Conservation (phyloP, 2,888 invertebrate genomes). For the Athripsodes cinereus region DNA sequence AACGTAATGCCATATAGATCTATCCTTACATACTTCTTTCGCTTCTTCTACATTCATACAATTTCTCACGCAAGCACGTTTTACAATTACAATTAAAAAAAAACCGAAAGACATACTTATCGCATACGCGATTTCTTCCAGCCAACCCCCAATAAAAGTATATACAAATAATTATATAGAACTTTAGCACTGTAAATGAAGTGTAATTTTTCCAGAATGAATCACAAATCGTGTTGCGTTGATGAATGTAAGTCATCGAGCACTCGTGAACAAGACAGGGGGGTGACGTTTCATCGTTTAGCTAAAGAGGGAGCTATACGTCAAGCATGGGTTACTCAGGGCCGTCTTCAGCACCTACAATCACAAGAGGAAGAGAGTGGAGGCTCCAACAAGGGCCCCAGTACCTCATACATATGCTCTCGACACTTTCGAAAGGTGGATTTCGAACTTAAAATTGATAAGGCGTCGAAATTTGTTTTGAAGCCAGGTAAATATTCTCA, state of each 20-base stretch:
- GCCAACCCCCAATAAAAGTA: background rate
- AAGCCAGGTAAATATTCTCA: slow-evolving; percentile 49
- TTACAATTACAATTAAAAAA: too few relatives aligned
- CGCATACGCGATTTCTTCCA: background rate
- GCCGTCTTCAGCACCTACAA: background rate
- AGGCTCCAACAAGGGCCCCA: slow-evolving; percentile 49
- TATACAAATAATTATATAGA: background rate
- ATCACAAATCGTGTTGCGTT: slow-evolving; percentile 50
- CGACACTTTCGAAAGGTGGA: slow-evolving; percentile 68
- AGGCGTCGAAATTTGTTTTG: slow-evolving; percentile 64
- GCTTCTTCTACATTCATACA: too few relatives aligned
- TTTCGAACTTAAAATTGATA: slow-evolving; percentile 55
- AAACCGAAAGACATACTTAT: too few relatives aligned
- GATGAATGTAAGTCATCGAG: slow-evolving; percentile 58
- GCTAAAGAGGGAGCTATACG: slow-evolving; percentile 58
- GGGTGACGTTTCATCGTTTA: slow-evolving; percentile 71
- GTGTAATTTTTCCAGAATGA: slow-evolving; percentile 16
- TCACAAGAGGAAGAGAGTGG: slow-evolving; percentile 50
- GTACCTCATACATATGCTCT: slow-evolving; percentile 57
- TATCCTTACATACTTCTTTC: too few relatives aligned
- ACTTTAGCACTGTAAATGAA: background rate
- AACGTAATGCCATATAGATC: too few relatives aligned
- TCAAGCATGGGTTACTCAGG: slow-evolving; percentile 60
- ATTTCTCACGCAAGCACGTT: too few relatives aligned
- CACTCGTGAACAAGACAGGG: slow-evolving; percentile 55